phyloP scores from a whole-genome alignment of 2,113 vertebrate genomes.

The Tragelaphus strepsiceros region DNA sequence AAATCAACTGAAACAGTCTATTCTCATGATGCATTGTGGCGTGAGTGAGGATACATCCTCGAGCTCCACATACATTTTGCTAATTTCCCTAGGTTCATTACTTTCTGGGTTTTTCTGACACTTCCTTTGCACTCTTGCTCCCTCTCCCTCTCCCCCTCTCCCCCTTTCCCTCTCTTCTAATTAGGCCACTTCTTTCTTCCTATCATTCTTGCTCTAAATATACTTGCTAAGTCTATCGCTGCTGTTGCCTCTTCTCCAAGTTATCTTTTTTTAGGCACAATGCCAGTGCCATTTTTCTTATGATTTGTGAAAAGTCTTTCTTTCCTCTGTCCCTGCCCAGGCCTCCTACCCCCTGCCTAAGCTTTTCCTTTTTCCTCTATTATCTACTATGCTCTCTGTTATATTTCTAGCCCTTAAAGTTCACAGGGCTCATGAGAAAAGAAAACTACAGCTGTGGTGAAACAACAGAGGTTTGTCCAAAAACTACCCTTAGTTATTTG shows the following conservation, averaged over 20 bases:
- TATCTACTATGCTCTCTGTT: slow-evolving; percentile 78
- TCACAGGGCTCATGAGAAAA: slow-evolving; percentile 77
- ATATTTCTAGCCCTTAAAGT: slow-evolving; percentile 81
- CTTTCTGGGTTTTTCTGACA: slow-evolving; percentile 62
- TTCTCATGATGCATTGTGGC: slow-evolving; percentile 53
- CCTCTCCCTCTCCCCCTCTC: slow-evolving; percentile 45
- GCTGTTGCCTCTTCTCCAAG: slow-evolving; percentile 73
- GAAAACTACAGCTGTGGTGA: slow-evolving; percentile 74
- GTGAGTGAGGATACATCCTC: slow-evolving; percentile 62
- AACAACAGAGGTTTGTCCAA: slow-evolving; percentile 80
- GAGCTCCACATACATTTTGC: slow-evolving; percentile 51
- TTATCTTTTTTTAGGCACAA: slow-evolving; percentile 81
- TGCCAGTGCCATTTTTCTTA: slow-evolving; percentile 76
- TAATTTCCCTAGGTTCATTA: slow-evolving; percentile 70
- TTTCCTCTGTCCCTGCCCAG: slow-evolving; percentile 82
- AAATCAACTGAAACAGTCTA: slow-evolving; percentile 69
- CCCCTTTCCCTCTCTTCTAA: slow-evolving; percentile 74
- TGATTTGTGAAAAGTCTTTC: slow-evolving; percentile 82
- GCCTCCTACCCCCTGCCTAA: slow-evolving; percentile 82
- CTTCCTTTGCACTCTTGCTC: slow-evolving; percentile 47
- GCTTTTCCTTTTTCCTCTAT: slow-evolving; percentile 82
- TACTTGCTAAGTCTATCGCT: slow-evolving; percentile 71
- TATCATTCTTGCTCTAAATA: slow-evolving; percentile 78
- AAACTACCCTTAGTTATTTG: slow-evolving; percentile 64
- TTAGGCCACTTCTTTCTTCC: slow-evolving; percentile 77